phyloP scores from a whole-genome alignment of 2,888 invertebrate species.

The Coremacera marginata region DNA sequence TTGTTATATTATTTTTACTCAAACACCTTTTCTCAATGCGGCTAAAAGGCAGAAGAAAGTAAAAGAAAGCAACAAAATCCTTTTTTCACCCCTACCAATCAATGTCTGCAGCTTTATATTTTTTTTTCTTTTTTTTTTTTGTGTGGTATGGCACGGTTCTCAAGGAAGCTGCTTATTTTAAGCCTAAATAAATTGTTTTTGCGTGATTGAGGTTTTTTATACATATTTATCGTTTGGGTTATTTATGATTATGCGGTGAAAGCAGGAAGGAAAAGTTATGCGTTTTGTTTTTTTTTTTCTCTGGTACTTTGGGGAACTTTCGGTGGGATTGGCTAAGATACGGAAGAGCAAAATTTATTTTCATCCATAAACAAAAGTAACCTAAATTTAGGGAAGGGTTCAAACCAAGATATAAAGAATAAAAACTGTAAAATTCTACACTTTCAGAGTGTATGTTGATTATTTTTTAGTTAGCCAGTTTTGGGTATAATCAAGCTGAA shows the following conservation, averaged over 20 bases:
- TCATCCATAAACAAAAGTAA: no score
- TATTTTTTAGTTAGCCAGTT: no score
- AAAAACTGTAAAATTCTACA: no score
- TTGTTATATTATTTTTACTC: conserved; percentile 32
- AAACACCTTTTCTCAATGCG: conserved; percentile 21
- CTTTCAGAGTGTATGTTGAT: no score
- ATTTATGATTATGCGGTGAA: conserved; percentile 40
- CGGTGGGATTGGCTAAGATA: not conserved
- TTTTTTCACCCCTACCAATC: not conserved
- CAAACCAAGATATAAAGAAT: no score
- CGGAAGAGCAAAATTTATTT: not conserved
- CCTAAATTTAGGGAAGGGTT: no score
- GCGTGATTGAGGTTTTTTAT: conserved; percentile 59
- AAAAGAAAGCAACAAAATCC: not conserved
- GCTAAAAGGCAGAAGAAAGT: no score
- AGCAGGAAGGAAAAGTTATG: not conserved
- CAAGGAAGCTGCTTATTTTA: conserved; percentile 26
- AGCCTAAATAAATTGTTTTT: conserved; percentile 55
- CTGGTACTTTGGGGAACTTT: not conserved
- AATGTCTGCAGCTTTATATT: not conserved
- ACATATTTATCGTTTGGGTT: conserved; percentile 29
- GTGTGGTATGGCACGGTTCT: not conserved
- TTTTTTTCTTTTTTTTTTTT: not conserved
- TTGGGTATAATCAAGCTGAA: no score
- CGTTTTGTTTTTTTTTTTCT: not conserved